Evolutionary conservation across 2,888 invertebrate species (phyloP), one percentile per base, ranked within the genome.

Genomic region (Choristoneura rosaceana): DNA sequence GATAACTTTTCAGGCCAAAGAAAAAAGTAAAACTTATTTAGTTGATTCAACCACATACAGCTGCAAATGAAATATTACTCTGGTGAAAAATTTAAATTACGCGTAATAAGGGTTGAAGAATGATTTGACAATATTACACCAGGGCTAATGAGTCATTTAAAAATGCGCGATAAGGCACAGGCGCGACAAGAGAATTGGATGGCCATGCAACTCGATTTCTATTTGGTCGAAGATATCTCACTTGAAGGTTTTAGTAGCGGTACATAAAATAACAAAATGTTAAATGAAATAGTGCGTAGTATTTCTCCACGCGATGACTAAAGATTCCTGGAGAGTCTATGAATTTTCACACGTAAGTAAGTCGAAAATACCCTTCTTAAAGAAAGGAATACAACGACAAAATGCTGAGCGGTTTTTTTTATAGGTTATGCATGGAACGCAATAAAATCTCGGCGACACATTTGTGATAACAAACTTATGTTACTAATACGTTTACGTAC

Each of bases 401-500:
- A 71, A 47, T 71, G 55, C 38, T 59, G 63, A 73, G 69, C 73
- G 69, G 73, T 73, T 73, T 73, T 61, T 67, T 78, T 81, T 81
- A 70, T 75, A 83, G 83, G 83, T 83, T 83, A 83, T 80, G 76
- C 70, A 76, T 64, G 66, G 69, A 69, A 70, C 66, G 69, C 63
- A 55, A 61, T 25, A 58, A 71, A 73, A 62, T 55, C 64, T 25
- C 12, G 8, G 12, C 17, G 52, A 61, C 52, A 25, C 34, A 59
- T 61, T 52, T 58, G 61, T 70, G 68, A 70, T 41, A 47, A 66
- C 34, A 71, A 69, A 73, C 55, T 55, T 66, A 66, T 43, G 45
- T 63, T 47, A 77, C 66, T 70, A 76, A 71, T 71, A 87, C 90
- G 86, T 79, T 90, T 71, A 87, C 90, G 86, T 79, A 90, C 91